These are phyloP conservation scores for Staurois parvus DNA, from an alignment of 2,797 vertebrate species.

Conservation along the genomic window DNA sequence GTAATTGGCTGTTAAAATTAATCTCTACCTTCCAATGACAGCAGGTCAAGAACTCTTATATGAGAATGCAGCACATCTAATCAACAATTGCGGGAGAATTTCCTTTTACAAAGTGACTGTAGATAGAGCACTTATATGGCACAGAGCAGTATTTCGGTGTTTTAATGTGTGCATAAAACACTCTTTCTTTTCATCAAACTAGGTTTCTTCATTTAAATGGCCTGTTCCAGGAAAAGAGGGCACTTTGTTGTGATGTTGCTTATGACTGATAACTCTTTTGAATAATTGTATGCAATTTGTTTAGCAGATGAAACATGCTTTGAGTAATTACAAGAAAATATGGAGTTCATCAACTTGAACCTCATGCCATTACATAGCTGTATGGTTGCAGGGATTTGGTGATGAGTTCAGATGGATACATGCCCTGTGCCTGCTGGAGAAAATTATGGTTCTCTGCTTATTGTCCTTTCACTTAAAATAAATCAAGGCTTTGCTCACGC, in stretches of 20 bases:
- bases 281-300: constrained; percentile 31
- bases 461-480: not conserved
- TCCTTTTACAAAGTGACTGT: not conserved
- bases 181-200: constrained; percentile 8
- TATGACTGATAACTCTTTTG: constrained; percentile 21
- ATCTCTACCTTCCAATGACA: constrained; percentile 12
- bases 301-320: constrained; percentile 32
- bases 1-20: constrained; percentile 12
- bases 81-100: not conserved
- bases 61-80: constrained; percentile 2
- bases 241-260: constrained; percentile 29
- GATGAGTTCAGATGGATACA: too few relatives aligned
- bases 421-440: not conserved
- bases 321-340: constrained; percentile 15
- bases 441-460: not conserved
- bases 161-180: constrained; percentile 21
- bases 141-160: not conserved
- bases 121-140: not conserved
- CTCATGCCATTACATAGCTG: not conserved
- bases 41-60: constrained; percentile 2
- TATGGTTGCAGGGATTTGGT: not conserved
- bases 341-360: not conserved
- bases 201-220: constrained; percentile 12
- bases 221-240: not conserved
- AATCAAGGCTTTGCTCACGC: too few relatives aligned